phyloP scores from a whole-genome alignment of 2,888 invertebrate genomes.

The Brachylomia viminalis region DNA sequence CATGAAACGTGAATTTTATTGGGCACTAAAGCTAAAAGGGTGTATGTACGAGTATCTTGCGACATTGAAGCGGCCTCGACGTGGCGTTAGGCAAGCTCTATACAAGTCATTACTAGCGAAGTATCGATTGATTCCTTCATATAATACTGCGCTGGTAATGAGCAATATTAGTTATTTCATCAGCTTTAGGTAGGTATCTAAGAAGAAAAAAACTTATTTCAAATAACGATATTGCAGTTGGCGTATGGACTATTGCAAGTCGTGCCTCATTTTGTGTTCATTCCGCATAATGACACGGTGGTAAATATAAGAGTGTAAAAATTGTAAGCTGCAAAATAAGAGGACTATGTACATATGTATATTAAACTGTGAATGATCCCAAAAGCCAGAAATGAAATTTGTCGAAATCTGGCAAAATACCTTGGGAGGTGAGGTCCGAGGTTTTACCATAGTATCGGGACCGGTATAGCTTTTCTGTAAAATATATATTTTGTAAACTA shows the following conservation, averaged over 20 bases:
- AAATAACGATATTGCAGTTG: constrained; percentile 35
- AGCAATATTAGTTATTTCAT: background rate
- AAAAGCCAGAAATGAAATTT: constrained; percentile 67
- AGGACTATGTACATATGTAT: constrained; percentile 45
- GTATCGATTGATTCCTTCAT: constrained; percentile 29
- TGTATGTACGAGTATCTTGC: constrained; percentile 80
- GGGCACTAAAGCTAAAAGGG: constrained; percentile 87
- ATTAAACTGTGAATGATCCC: constrained; percentile 60
- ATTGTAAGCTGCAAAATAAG: constrained; percentile 65
- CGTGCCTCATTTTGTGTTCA: constrained; percentile 41
- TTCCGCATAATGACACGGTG: constrained; percentile 47
- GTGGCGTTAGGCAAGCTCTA: constrained; percentile 71
- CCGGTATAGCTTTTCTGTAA: constrained; percentile 77
- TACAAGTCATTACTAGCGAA: constrained; percentile 52
- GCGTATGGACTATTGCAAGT: constrained; percentile 43
- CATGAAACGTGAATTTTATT: constrained; percentile 82
- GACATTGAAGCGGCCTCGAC: constrained; percentile 82
- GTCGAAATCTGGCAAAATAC: constrained; percentile 66
- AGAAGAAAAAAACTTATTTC: constrained; percentile 15
- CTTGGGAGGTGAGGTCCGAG: constrained; percentile 69
- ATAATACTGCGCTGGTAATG: constrained; percentile 19
- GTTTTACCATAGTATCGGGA: constrained; percentile 74
- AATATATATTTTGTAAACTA: constrained; percentile 64
- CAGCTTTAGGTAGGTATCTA: constrained; percentile 14
- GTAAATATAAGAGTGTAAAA: constrained; percentile 45